Conservation (phyloP, 92 coral and sea anemone species). For the Paragorgia papillata region DNA sequence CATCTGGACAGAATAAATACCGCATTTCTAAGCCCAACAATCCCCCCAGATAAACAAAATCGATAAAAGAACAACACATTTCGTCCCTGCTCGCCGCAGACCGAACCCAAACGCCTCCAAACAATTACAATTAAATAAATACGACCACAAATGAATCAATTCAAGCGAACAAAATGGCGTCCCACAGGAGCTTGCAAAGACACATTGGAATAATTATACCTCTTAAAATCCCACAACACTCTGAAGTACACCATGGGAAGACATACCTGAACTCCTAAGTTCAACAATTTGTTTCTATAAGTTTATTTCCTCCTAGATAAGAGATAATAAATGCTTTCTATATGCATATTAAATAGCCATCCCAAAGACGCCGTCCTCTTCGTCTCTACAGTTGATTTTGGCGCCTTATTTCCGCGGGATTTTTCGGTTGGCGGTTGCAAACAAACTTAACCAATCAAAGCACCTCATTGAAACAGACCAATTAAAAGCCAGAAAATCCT, state of each 20-base stretch:
- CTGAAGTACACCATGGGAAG: too few species aligned
- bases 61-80: background rate
- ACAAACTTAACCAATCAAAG: constrained; percentile 1
- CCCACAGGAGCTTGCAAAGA: background rate
- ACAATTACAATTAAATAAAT: background rate
- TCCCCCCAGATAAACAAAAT: background rate
- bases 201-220: background rate
- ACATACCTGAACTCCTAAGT: too few species aligned
- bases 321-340: background rate
- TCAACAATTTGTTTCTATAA: background rate
- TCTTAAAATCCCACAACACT: too few species aligned
- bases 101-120: background rate
- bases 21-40: too few species aligned
- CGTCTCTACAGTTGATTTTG: constrained; percentile 24
- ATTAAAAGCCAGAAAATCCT: background rate
- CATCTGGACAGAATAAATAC: too few species aligned
- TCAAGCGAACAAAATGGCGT: constrained; percentile 13
- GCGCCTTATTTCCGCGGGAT: constrained; percentile 49
- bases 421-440: constrained; percentile 24
- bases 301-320: background rate
- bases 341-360: constrained; percentile 7
- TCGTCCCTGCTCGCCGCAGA: background rate
- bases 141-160: background rate
- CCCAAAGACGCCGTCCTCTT: too few species aligned
- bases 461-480: background rate